Conservation (phyloP, 2,797 vertebrate genomes). For the Pristis pectinata region DNA sequence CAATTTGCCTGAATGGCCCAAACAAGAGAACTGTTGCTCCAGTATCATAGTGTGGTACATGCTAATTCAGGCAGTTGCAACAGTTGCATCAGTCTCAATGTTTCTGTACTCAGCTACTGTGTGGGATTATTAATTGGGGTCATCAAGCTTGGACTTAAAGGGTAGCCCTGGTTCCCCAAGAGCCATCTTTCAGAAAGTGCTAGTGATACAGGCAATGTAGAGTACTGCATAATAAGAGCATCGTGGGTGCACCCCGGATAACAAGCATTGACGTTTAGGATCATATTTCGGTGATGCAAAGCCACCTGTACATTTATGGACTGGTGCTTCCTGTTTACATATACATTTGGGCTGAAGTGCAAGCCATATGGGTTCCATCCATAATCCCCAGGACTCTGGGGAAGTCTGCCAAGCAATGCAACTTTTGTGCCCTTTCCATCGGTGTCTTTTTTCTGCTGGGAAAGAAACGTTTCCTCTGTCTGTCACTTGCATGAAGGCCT, state of each 20-base stretch:
- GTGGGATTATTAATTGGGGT: conserved; percentile 2
- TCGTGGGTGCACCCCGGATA: neutral
- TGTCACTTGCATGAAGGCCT: neutral
- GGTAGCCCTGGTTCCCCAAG: neutral
- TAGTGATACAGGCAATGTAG: neutral
- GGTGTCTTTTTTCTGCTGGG: neutral
- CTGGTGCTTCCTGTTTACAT: neutral
- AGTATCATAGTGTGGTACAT: neutral
- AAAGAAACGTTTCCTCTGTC: conserved; percentile 25
- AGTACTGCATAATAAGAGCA: neutral
- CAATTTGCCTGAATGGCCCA: neutral
- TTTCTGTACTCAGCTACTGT: neutral
- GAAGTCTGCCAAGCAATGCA: conserved; percentile 15
- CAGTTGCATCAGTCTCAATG: neutral
- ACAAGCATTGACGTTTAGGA: neutral
- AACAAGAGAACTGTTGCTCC: neutral
- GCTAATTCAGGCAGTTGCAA: neutral
- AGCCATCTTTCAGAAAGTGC: neutral
- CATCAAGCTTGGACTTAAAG: neutral
- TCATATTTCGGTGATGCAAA: neutral
- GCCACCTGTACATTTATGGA: conserved; percentile 23
- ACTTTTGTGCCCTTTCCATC: neutral
- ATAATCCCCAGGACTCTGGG: neutral
- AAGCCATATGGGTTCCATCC: conserved; percentile 22
- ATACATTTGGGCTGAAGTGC: neutral